These are phyloP conservation scores for Rostratula benghalensis DNA, from an alignment of 2,113 vertebrate species.

Conservation along the genomic window DNA sequence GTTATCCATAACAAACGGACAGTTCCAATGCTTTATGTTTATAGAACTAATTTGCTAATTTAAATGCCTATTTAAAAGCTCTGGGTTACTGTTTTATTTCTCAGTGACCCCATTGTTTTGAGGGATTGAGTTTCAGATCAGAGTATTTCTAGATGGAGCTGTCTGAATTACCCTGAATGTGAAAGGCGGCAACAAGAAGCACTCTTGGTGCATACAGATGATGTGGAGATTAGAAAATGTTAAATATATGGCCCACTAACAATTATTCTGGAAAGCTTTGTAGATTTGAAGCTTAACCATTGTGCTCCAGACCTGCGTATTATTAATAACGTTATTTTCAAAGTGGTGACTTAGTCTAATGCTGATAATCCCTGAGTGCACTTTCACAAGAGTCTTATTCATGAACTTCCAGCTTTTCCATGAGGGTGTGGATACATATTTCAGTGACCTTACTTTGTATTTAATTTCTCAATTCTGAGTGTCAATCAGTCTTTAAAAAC, in stretches of 20 bases:
- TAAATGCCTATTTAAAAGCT: neutral
- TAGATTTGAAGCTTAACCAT: neutral
- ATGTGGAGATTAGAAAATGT: neutral
- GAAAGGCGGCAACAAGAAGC: neutral
- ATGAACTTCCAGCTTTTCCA: neutral
- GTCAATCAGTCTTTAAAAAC: neutral
- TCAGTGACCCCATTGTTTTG: neutral
- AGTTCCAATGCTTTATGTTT: neutral
- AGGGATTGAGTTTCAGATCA: neutral
- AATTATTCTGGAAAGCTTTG: neutral
- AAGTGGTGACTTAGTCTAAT: neutral
- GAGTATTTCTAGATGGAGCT: neutral
- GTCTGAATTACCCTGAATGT: fast-evolving
- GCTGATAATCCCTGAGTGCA: neutral
- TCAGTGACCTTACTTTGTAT: neutral
- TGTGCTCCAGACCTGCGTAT: neutral
- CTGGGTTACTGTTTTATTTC: neutral
- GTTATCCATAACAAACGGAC: neutral
- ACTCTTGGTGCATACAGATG: neutral
- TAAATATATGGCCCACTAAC: neutral
- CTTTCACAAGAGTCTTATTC: neutral
- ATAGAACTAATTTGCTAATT: conserved; percentile 22
- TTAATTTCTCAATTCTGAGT: neutral
- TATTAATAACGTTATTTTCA: neutral
- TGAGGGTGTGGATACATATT: neutral